Conservation (phyloP, 2,113 vertebrate species). For the Callocephalon fimbriatum region DNA sequence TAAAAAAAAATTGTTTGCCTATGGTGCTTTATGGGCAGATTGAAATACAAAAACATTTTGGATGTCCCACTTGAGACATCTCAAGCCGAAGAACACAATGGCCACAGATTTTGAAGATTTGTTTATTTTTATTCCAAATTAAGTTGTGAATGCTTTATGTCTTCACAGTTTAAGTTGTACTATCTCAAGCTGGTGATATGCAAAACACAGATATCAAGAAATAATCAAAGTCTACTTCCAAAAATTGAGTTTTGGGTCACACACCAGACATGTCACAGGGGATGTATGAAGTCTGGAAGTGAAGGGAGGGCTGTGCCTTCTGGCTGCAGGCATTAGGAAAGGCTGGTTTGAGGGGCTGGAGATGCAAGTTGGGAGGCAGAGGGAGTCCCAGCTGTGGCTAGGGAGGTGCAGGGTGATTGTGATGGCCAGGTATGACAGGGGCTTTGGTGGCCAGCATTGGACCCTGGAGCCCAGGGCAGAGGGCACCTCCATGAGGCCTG, state of each 20-base stretch:
- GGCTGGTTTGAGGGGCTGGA: neutral
- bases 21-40: neutral
- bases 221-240: neutral
- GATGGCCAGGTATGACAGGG: accelerated
- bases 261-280: neutral
- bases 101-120: neutral
- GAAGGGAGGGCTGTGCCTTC: neutral
- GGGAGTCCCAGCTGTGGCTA: neutral
- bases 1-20: neutral
- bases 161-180: neutral
- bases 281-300: neutral
- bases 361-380: neutral
- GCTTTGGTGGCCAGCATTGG: neutral
- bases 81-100: too few species aligned
- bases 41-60: neutral
- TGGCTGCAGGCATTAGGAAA: neutral
- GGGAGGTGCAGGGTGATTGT: too few species aligned
- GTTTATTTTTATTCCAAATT: neutral
- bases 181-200: neutral
- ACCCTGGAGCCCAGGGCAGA: neutral
- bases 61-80: neutral
- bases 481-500: accelerated
- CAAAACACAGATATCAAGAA: neutral
- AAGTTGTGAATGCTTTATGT: neutral
- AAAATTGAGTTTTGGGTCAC: neutral